These are phyloP conservation scores for Manis javanica DNA, from an alignment of 2,797 vertebrate species.

Conservation along the genomic window DNA sequence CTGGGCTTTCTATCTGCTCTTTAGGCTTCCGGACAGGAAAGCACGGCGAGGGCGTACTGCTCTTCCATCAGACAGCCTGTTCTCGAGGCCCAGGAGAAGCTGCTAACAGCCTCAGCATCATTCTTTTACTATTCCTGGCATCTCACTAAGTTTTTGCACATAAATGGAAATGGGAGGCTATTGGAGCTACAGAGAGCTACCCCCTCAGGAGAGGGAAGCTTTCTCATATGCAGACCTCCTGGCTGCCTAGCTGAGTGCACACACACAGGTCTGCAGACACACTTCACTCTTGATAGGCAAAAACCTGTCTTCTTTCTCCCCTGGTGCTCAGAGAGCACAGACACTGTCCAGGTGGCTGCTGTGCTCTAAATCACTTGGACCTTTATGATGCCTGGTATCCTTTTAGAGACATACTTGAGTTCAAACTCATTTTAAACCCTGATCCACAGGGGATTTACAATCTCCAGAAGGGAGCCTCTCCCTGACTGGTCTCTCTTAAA, in stretches of 20 bases:
- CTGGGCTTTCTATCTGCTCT: neutral
- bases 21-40: neutral
- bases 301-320: neutral
- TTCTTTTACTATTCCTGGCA: neutral
- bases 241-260: neutral
- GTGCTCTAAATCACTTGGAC: neutral
- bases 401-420: neutral
- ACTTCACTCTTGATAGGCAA: neutral
- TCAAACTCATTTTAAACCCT: neutral
- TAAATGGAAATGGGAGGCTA: neutral
- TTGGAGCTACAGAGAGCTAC: fast-evolving
- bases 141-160: neutral
- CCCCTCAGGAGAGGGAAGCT: neutral
- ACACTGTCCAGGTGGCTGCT: fast-evolving
- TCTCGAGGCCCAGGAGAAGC: neutral
- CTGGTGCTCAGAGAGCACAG: fast-evolving
- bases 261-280: fast-evolving
- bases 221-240: fast-evolving
- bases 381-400: neutral
- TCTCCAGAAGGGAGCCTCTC: neutral
- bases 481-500: neutral
- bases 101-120: neutral
- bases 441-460: neutral
- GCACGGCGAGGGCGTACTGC: fast-evolving
- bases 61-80: neutral